Evolutionary conservation across 2,797 vertebrate genomes (phyloP).

Genomic region (Paramormyrops hopkinsi): DNA sequence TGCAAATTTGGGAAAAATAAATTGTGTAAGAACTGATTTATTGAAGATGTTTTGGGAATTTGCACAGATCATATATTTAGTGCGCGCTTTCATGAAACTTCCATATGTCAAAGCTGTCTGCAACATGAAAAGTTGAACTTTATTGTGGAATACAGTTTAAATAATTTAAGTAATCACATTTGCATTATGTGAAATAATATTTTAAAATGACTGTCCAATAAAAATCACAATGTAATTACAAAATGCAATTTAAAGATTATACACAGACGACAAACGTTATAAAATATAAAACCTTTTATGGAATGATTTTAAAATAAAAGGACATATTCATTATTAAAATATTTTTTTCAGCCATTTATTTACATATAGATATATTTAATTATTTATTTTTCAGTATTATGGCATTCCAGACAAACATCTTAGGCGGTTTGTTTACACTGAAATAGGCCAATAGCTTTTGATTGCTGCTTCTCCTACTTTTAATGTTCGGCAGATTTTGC

Average conservation of each 20-base stretch:
- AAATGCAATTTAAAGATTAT: background rate
- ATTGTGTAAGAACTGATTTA: too few species aligned
- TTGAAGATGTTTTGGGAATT: background rate
- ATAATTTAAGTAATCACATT: background rate
- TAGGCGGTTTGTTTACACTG: background rate
- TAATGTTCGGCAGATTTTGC: background rate
- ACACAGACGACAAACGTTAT: background rate
- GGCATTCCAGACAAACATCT: background rate
- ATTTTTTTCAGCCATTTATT: background rate
- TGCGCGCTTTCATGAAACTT: background rate
- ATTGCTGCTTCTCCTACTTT: background rate
- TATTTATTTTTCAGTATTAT: background rate
- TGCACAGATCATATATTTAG: background rate
- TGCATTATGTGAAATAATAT: background rate
- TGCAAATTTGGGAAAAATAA: background rate
- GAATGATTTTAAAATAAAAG: background rate
- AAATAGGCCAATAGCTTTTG: background rate
- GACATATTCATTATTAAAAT: background rate
- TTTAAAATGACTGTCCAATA: background rate
- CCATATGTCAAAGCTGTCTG: background rate
- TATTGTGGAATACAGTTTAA: background rate
- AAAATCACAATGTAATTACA: background rate
- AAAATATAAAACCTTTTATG: background rate
- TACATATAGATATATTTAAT: background rate
- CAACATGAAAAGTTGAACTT: background rate